Conservation (phyloP, 1,140 invertebrate genomes). For the Drusus annulatus region DNA sequence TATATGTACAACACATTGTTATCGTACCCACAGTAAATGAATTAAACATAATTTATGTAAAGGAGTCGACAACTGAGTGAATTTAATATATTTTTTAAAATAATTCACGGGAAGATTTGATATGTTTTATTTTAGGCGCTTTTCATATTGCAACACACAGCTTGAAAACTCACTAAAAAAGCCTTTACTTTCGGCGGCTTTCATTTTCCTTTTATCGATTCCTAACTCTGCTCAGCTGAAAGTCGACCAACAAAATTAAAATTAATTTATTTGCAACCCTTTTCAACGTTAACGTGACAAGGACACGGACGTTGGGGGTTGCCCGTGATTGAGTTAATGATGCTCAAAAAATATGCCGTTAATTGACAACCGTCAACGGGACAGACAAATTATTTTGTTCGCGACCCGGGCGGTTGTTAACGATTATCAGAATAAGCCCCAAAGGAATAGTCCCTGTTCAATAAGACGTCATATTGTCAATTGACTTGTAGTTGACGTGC, state of each 20-base stretch:
- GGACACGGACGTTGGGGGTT: neutral
- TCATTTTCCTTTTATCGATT: neutral
- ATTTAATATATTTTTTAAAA: no score
- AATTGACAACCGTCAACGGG: slow-evolving; percentile 26
- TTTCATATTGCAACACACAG: no score
- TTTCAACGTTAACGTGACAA: slow-evolving; percentile 3
- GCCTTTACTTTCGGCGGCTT: no score
- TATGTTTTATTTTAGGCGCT: no score
- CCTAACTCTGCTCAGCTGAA: neutral
- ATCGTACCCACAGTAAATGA: no score
- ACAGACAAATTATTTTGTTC: neutral
- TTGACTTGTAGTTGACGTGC: neutral
- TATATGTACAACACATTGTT: no score
- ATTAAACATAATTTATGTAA: no score
- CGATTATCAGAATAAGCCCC: slow-evolving; percentile 18
- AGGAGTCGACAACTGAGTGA: no score
- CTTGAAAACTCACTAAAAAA: no score
- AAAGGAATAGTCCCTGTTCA: neutral
- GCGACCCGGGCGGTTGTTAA: neutral
- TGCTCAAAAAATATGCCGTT: slow-evolving; percentile 3
- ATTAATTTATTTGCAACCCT: slow-evolving; percentile 30
- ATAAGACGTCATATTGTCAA: neutral
- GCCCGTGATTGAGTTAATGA: neutral
- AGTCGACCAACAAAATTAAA: neutral
- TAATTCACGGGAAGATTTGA: no score